Percentiles rank a stretch among this genome's conserved stretches.
Evolutionary conservation across 2,113 vertebrate species (phyloP).

Genomic region (Rhinichthys klamathensis): DNA sequence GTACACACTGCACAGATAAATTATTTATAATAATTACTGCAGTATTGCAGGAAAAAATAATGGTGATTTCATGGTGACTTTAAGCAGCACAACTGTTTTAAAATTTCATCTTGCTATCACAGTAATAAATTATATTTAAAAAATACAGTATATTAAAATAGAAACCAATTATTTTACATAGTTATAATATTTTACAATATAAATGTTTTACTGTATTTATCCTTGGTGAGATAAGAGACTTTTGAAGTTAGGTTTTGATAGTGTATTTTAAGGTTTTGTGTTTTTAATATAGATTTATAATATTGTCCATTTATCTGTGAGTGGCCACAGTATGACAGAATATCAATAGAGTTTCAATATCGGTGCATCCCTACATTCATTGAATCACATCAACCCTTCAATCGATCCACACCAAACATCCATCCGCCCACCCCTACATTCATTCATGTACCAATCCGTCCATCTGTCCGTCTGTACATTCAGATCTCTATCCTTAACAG

Average conservation of each 20-base stretch:
- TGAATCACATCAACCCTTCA: not conserved
- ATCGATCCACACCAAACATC: not conserved
- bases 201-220: not conserved
- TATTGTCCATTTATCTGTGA: not conserved
- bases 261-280: not conserved
- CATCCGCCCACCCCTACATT: not conserved
- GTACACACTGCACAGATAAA: too few relatives aligned
- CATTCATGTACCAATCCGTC: not conserved
- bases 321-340: not conserved
- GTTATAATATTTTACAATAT: not conserved
- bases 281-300: not conserved
- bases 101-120: too few relatives aligned
- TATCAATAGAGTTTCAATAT: not conserved
- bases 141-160: not conserved
- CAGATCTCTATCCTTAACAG: slow-evolving; percentile 38
- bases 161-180: not conserved
- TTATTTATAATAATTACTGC: too few relatives aligned
- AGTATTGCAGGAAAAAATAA: too few relatives aligned
- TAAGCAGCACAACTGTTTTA: too few relatives aligned
- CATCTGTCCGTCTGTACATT: not conserved
- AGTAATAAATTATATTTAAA: not conserved
- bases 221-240: too few relatives aligned
- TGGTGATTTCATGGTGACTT: too few relatives aligned
- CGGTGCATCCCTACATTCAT: not conserved
- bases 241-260: not conserved